Base-by-base conservation (phyloP, 1,140 invertebrate species). In the Dinoponera quadriceps region DNA sequence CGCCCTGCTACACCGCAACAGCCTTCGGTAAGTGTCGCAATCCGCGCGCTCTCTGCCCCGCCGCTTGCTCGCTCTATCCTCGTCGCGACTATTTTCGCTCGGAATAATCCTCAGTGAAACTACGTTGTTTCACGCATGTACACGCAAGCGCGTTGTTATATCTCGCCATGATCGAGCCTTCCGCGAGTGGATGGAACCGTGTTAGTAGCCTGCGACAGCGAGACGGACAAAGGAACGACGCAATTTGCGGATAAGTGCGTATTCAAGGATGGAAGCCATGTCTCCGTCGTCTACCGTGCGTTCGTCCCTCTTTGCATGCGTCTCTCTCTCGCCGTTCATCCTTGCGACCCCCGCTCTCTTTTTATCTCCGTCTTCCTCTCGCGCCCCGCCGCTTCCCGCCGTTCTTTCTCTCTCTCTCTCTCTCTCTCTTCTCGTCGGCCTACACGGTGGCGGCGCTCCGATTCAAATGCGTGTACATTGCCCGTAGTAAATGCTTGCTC, bases 1-100 rank as follows among this genome's bases (percentile, higher is more conserved):
- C 93, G 93, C 92, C 90, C 93, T 93, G 93, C 92, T 94, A 93
- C 93, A 93, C 91, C 92, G 92, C 92, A 93, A 93, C 92, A 94
- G 92, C 92, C 90, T 93, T 94, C 90, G 92, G 93, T 94, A 90
- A 94, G 93, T 94, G 90, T 91, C 85, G 90, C 90, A 92, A 92
- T 89, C 85, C 33, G 22, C 78, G 63, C 75, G 69, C 78, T 83
- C 72, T 84, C 49, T 71, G 62, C 83, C 63, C 22, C 77, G 82
- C 63, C 65, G 29, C n/a, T 44, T 13, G 38, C 75, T 69, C 82
- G 83, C 63, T 82, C 57, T 69, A 83, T 80, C 69, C 51, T n/a
- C 72, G 29, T 20, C 57, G n/a, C 71, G 71, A 86, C 84, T 85
- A 85, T 85, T 85, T 85, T 85, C 74, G 60, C 71, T 78, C 82